These are phyloP conservation scores for Mionectes olivaceus DNA, from an alignment of 2,797 vertebrate species.

Conservation along the genomic window DNA sequence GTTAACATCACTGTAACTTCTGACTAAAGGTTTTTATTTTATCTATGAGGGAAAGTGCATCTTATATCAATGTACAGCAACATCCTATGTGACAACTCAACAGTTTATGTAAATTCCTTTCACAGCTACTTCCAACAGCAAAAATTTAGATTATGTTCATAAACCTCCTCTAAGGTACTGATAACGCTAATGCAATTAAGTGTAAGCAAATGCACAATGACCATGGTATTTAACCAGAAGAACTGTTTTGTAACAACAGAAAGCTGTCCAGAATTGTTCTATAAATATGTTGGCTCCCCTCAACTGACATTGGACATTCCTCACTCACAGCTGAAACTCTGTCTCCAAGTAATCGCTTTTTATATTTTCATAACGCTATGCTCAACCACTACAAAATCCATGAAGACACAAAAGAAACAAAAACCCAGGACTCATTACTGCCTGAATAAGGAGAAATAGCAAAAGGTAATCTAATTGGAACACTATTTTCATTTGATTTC, in stretches of 20 bases:
- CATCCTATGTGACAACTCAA: neutral
- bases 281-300: neutral
- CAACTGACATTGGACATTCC: neutral
- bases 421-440: neutral
- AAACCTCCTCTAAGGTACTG: neutral
- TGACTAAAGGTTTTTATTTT: neutral
- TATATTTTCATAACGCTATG: neutral
- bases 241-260: slow-evolving; percentile 29
- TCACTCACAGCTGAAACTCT: neutral
- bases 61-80: neutral
- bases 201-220: neutral
- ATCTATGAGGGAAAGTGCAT: neutral
- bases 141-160: neutral
- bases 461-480: neutral
- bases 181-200: neutral
- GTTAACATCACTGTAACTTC: neutral
- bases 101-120: neutral
- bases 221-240: neutral
- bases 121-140: neutral
- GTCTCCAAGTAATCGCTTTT: neutral
- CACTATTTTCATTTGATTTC: neutral
- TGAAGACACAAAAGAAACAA: neutral
- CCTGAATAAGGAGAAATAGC: neutral
- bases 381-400: neutral
- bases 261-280: neutral